A percentile compares a stretch with the other conserved stretches of the same genome.
Conservation (phyloP, 2,797 vertebrate species). For the Melanotaenia maccullochi region DNA sequence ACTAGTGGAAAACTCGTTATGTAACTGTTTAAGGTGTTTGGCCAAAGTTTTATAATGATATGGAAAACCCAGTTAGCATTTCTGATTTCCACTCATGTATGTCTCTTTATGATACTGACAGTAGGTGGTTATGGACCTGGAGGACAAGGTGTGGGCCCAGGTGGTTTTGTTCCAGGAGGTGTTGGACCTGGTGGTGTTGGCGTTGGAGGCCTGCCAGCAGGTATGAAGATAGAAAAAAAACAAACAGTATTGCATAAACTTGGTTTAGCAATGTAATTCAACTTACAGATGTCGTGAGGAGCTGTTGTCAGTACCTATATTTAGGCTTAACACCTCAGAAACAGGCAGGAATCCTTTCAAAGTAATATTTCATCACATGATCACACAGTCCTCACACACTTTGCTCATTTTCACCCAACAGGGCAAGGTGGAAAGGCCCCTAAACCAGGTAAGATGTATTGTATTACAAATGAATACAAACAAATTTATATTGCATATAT, state of each 20-base stretch:
- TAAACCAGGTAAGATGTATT: conserved; percentile 71
- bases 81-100: neutral
- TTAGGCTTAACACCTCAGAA: neutral
- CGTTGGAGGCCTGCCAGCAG: conserved; percentile 70
- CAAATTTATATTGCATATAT: no score
- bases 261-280: neutral
- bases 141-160: conserved; percentile 59
- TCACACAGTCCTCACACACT: neutral
- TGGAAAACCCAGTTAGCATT: neutral
- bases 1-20: neutral
- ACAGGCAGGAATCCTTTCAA: neutral
- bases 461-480: no score
- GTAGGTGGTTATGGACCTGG: conserved; percentile 69
- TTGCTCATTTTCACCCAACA: conserved; percentile 44
- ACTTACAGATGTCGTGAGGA: neutral
- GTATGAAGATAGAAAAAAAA: conserved; percentile 58
- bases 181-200: conserved; percentile 64
- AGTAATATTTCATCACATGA: neutral
- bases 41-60: neutral
- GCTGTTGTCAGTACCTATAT: neutral
- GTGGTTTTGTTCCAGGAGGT: conserved; percentile 72
- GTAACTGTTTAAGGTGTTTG: neutral
- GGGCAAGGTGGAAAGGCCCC: conserved; percentile 75
- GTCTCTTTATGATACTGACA: conserved; percentile 30
- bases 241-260: neutral